Conservation (phyloP, 2,888 invertebrate species). For the Brenthis hecate region DNA sequence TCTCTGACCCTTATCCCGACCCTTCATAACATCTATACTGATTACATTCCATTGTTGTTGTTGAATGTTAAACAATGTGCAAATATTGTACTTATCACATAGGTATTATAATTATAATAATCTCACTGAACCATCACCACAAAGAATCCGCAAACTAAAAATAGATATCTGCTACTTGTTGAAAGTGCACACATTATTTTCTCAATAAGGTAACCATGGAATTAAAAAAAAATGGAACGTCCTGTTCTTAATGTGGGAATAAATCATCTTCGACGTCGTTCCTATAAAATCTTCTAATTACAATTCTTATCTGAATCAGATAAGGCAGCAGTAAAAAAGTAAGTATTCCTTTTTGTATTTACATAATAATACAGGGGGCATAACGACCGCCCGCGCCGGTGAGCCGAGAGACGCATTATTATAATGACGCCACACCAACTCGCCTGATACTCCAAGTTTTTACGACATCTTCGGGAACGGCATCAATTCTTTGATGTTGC, state of each 20-base stretch:
- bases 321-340: conserved; percentile 59
- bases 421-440: conserved; percentile 61
- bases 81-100: conserved; percentile 54
- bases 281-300: conserved; percentile 70
- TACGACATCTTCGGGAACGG: conserved; percentile 50
- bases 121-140: background rate
- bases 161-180: too few relatives aligned
- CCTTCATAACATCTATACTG: conserved; percentile 64
- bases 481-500: conserved; percentile 45
- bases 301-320: conserved; percentile 74
- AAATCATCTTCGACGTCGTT: conserved; percentile 62
- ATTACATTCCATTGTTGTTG: conserved; percentile 73
- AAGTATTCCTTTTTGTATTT: conserved; percentile 74
- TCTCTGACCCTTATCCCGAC: conserved; percentile 60
- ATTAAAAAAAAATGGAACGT: conserved; percentile 4
- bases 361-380: conserved; percentile 78
- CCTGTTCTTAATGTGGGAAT: conserved; percentile 61
- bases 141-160: background rate
- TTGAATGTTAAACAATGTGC: conserved; percentile 62
- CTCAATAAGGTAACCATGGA: background rate
- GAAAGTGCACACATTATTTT: background rate
- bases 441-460: conserved; percentile 56
- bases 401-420: conserved; percentile 64
- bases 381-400: conserved; percentile 60
- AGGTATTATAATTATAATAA: background rate